Conservation (phyloP, 2,888 invertebrate species). For the Catotricha subobsoleta region DNA sequence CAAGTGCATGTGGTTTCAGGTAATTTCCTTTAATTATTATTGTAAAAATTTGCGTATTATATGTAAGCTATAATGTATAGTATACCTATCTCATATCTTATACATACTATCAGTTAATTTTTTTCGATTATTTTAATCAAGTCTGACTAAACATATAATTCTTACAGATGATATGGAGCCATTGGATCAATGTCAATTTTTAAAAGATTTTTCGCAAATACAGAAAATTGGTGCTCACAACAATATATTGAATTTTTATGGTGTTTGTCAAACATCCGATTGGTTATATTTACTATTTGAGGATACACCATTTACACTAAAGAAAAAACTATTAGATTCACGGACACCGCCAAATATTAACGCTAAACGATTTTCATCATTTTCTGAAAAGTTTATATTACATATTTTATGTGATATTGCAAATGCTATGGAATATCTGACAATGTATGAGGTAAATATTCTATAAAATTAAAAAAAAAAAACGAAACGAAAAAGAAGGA, state of each 20-base stretch:
- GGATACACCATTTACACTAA: slow-evolving; percentile 45
- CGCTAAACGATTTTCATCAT: slow-evolving; percentile 32
- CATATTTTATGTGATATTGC: slow-evolving; percentile 49
- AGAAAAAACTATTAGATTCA: slow-evolving; percentile 48
- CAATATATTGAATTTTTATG: slow-evolving; percentile 54
- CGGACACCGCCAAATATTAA: slow-evolving; percentile 25
- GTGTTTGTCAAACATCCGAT: slow-evolving; percentile 61
- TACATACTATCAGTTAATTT: too few relatives aligned
- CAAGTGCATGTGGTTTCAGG: slow-evolving; percentile 46
- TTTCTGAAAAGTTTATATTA: slow-evolving; percentile 43
- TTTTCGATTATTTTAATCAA: too few relatives aligned
- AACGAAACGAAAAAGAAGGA: background rate
- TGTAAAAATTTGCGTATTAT: background rate
- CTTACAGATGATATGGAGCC: slow-evolving; percentile 30
- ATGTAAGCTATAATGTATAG: background rate
- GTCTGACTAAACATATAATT: too few relatives aligned
- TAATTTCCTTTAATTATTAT: slow-evolving; percentile 8
- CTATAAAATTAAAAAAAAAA: background rate
- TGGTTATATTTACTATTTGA: slow-evolving; percentile 58
- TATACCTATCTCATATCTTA: background rate
- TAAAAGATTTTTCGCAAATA: slow-evolving; percentile 54
- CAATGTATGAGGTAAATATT: slow-evolving; percentile 34
- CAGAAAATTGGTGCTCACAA: slow-evolving; percentile 50
- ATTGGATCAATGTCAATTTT: slow-evolving; percentile 31
- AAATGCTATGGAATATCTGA: slow-evolving; percentile 52